These are phyloP conservation scores for Poicephalus meyeri DNA, from an alignment of 2,113 vertebrate species.

Conservation along the genomic window DNA sequence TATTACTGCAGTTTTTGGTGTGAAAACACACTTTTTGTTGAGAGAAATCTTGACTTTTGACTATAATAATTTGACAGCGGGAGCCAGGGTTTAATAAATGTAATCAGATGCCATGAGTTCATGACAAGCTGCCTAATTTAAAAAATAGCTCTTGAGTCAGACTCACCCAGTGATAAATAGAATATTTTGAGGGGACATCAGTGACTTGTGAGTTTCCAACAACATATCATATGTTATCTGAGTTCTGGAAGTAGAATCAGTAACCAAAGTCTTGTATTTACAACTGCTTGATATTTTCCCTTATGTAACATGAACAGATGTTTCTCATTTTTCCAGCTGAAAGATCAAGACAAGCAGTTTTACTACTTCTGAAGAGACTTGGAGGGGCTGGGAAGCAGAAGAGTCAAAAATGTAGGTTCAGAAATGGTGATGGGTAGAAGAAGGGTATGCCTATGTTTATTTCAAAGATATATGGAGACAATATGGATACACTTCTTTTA, in stretches of 20 bases:
- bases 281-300: background rate
- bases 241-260: background rate
- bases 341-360: background rate
- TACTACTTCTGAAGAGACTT: background rate
- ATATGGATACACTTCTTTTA: background rate
- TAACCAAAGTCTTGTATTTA: background rate
- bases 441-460: background rate
- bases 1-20: background rate
- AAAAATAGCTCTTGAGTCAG: background rate
- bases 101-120: background rate
- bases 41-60: background rate
- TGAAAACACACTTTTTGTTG: background rate
- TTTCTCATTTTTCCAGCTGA: background rate
- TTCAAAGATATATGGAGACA: background rate
- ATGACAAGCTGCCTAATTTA: background rate
- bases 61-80: background rate
- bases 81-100: background rate
- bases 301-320: background rate
- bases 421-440: background rate
- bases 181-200: background rate
- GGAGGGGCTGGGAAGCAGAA: background rate
- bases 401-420: background rate
- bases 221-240: background rate
- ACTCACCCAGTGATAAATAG: accelerated
- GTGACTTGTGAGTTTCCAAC: background rate